Evolutionary conservation across 2,113 vertebrate species (phyloP).

Genomic region (Felis catus): F.catus_Fca126_mat1.0 CM031413.1:35241501-35242000

Average conservation of each 20-base stretch:
- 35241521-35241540: conserved; percentile 9
- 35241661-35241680: neutral
- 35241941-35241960: too few species aligned
- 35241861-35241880: too few species aligned
- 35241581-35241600: conserved; percentile 27
- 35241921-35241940: too few species aligned
- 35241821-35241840: too few species aligned
- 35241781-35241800: neutral
- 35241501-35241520: conserved; percentile 25
- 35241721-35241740: neutral
- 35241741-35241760: neutral
- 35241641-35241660: neutral
- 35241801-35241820: neutral
- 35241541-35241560: neutral
- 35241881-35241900: too few species aligned
- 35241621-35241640: neutral
- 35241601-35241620: neutral
- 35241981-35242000: too few species aligned
- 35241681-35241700: neutral
- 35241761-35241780: neutral
- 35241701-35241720: neutral
- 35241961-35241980: too few species aligned
- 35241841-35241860: too few species aligned
- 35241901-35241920: too few species aligned
- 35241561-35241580: conserved; percentile 37